phyloP scores from a whole-genome alignment of 2,113 vertebrate species.

The Taxidea taxus region DNA sequence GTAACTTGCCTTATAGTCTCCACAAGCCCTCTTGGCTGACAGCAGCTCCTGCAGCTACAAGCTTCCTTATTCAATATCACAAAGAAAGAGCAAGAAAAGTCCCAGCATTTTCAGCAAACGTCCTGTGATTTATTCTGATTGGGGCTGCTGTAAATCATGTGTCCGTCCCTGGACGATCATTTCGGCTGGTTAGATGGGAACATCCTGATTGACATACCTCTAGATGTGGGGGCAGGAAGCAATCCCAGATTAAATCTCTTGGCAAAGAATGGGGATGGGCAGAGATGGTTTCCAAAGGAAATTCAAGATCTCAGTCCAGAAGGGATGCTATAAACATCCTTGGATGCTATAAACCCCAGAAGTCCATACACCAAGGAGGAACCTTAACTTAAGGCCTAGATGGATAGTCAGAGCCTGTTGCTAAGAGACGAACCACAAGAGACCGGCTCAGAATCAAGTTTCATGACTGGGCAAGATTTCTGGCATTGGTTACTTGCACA shows the following conservation, averaged over 20 bases:
- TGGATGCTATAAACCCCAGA: neutral
- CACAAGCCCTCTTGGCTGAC: too few relatives aligned
- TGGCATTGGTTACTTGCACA: neutral
- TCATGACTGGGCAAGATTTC: neutral
- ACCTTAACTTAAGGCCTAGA: neutral
- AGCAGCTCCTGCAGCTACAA: neutral
- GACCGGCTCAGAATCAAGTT: constrained; percentile 36
- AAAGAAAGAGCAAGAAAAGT: neutral
- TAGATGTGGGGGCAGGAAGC: neutral
- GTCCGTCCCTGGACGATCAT: neutral
- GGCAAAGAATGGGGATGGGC: neutral
- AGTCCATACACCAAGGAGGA: neutral
- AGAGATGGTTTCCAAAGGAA: neutral
- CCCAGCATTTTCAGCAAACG: neutral
- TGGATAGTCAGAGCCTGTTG: neutral
- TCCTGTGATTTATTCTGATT: neutral
- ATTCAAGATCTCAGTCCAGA: neutral
- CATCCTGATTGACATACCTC: neutral
- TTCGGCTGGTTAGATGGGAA: neutral
- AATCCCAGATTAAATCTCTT: neutral
- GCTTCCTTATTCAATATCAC: neutral
- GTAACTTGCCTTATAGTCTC: neutral
- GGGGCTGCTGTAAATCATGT: neutral
- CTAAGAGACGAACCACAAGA: neutral
- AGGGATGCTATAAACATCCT: neutral